Conservation (phyloP, 2,113 vertebrate genomes). For the Chamaea fasciata region DNA sequence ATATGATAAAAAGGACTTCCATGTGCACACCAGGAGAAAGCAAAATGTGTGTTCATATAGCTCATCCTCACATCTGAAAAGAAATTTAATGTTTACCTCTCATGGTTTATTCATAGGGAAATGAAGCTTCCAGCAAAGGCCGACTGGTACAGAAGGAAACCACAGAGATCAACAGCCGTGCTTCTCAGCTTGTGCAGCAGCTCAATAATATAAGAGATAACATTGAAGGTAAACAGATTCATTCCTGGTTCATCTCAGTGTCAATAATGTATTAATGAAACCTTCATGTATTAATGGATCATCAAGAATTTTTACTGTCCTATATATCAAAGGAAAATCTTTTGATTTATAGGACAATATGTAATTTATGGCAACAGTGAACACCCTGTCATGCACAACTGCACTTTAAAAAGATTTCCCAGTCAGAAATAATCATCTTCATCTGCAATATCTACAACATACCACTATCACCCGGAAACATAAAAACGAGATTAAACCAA, state of each 20-base stretch:
- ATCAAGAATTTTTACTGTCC: not conserved
- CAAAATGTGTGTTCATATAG: constrained; percentile 20
- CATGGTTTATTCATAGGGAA: constrained; percentile 77
- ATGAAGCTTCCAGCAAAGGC: constrained; percentile 67
- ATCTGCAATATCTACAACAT: not conserved
- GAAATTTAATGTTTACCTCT: constrained; percentile 47
- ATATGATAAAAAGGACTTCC: constrained; percentile 2
- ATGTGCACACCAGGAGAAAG: not conserved
- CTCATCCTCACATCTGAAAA: not conserved
- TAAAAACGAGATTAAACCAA: not conserved
- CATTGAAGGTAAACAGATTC: constrained; percentile 81
- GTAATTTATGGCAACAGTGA: not conserved
- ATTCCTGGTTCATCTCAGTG: not conserved
- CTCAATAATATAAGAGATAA: constrained; percentile 75
- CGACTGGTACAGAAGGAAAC: constrained; percentile 75
- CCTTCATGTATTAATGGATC: not conserved
- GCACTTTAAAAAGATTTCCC: not conserved
- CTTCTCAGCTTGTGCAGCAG: constrained; percentile 78
- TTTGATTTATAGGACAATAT: not conserved
- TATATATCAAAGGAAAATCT: not conserved
- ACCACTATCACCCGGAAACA: not conserved
- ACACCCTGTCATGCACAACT: not conserved
- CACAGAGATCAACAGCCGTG: constrained; percentile 68
- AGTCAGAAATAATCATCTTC: not conserved
- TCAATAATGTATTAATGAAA: not conserved